These are phyloP conservation scores for Thamnaconus septentrionalis DNA, from an alignment of 2,113 vertebrate species.

Conservation along the genomic window DNA sequence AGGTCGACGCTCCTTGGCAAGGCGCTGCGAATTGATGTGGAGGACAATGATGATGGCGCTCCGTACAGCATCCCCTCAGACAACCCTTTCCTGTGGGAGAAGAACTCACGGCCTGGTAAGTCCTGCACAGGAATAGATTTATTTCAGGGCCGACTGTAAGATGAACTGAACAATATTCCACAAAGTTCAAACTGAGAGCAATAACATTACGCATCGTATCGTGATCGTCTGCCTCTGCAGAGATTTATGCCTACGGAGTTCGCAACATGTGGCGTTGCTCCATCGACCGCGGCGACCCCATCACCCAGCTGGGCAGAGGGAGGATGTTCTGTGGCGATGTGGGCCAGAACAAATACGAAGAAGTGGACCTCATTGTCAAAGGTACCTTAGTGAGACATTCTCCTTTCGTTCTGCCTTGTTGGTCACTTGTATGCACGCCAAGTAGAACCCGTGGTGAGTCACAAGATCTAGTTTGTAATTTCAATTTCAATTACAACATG, in stretches of 20 bases:
- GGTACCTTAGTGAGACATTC: conserved; percentile 26
- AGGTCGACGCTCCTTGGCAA: conserved; percentile 83
- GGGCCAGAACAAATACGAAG: conserved; percentile 83
- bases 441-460: too few species aligned
- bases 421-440: too few species aligned
- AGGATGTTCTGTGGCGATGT: conserved; percentile 82
- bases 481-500: too few species aligned
- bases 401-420: too few species aligned
- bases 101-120: conserved; percentile 60
- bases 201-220: too few species aligned
- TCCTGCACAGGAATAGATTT: background rate
- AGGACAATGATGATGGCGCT: conserved; percentile 67
- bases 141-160: background rate
- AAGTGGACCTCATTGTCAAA: conserved; percentile 80
- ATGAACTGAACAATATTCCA: background rate
- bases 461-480: too few species aligned
- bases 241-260: conserved; percentile 82
- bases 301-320: conserved; percentile 65
- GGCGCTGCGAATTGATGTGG: conserved; percentile 76
- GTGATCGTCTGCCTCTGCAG: conserved; percentile 24
- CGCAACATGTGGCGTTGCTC: conserved; percentile 87
- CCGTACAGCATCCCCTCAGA: conserved; percentile 80
- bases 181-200: too few species aligned
- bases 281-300: conserved; percentile 77
- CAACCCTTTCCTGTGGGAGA: conserved; percentile 80